Conservation (phyloP, 2,113 vertebrate species). For the Speoplatyrhinus poulsoni region DNA sequence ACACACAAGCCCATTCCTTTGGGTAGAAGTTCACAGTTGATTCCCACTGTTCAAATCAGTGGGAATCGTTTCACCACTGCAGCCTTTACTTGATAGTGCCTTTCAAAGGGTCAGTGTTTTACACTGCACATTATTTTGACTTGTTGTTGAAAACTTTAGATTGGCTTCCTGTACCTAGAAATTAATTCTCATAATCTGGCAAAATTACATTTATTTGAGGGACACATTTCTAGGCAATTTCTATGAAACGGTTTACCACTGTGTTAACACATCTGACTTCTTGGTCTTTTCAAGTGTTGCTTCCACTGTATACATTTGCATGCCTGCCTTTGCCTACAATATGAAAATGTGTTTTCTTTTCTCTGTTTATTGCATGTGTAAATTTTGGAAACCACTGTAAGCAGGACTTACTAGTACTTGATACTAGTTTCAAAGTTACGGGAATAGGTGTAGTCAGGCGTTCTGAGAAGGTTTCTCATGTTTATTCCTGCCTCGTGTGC, state of each 20-base stretch:
- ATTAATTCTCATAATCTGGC: conserved; percentile 10
- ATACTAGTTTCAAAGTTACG: neutral
- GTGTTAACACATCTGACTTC: neutral
- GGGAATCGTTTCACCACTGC: conserved; percentile 3
- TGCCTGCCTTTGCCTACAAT: conserved; percentile 9
- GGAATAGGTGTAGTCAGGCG: conserved; percentile 34
- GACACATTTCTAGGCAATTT: neutral
- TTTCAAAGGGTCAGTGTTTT: neutral
- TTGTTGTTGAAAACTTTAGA: neutral
- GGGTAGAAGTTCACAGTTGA: neutral
- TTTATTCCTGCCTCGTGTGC: conserved; percentile 42
- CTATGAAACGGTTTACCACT: conserved; percentile 1
- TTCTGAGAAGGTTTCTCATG: conserved; percentile 27
- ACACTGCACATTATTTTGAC: neutral
- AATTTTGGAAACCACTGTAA: conserved; percentile 20
- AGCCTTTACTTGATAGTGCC: conserved; percentile 12
- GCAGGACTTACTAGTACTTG: conserved; percentile 2
- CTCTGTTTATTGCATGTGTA: conserved; percentile 13
- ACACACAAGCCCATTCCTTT: neutral
- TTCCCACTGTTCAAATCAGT: neutral
- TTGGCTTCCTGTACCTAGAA: neutral
- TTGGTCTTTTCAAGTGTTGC: conserved; percentile 17
- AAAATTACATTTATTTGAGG: conserved; percentile 1
- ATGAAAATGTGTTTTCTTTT: neutral
- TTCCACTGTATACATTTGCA: neutral